Percentiles rank a stretch among this genome's conserved stretches.
phyloP scores from a whole-genome alignment of 92 coral and sea anemone species.

The Isaurus tuberculatus region DNA sequence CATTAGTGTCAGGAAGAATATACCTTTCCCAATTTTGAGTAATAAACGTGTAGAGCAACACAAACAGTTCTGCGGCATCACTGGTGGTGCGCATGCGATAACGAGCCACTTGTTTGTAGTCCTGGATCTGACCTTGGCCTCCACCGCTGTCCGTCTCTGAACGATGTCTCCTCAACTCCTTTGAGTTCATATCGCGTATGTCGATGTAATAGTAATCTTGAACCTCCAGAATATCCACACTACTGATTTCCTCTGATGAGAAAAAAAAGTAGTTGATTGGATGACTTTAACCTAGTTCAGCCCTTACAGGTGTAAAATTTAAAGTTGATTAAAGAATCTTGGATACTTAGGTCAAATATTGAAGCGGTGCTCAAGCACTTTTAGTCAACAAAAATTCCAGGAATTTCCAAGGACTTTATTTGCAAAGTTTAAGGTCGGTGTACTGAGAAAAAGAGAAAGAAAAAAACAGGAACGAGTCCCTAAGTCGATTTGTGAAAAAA shows the following conservation, averaged over 20 bases:
- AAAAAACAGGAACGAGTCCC: too few species aligned
- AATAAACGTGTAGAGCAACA: conserved; percentile 90
- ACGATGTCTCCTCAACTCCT: conserved; percentile 88
- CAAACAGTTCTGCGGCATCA: conserved; percentile 97
- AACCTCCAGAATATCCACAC: conserved; percentile 89
- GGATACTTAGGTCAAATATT: too few species aligned
- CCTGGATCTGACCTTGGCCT: conserved; percentile 47
- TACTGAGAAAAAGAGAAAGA: too few species aligned
- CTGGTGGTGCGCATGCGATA: conserved; percentile 95
- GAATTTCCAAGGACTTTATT: too few species aligned
- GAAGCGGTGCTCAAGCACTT: too few species aligned
- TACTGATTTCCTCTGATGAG: conserved; percentile 80
- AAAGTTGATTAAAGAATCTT: too few species aligned
- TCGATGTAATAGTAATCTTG: conserved; percentile 80
- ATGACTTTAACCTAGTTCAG: too few species aligned
- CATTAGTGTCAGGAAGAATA: not conserved
- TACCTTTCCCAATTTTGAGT: conserved; percentile 69
- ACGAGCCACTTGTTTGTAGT: conserved; percentile 89
- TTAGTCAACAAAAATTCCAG: too few species aligned
- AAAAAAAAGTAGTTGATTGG: not conserved
- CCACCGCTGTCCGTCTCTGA: conserved; percentile 46
- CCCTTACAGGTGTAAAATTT: too few species aligned
- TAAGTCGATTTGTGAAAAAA: too few species aligned
- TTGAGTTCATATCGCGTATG: conserved; percentile 84
- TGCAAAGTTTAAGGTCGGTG: too few species aligned